A percentile compares a stretch with the other conserved stretches of the same genome.
These are phyloP conservation scores for Scatophagus argus DNA, from an alignment of 2,113 vertebrate genomes.

Conservation along the genomic window DNA sequence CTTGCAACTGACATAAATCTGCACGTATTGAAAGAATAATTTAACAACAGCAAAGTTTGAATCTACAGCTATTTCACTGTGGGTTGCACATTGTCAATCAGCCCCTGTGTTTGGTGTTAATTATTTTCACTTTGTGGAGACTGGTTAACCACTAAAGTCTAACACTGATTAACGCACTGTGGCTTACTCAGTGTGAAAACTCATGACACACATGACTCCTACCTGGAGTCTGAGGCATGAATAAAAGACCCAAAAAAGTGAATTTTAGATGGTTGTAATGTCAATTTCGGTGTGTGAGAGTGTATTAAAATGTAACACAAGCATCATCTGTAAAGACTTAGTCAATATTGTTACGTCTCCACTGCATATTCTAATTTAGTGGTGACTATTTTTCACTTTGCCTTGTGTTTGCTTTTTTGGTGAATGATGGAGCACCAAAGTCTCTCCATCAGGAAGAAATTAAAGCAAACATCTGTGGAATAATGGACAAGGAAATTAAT, in stretches of 20 bases:
- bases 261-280: neutral
- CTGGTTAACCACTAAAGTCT: slow-evolving; percentile 72
- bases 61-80: slow-evolving; percentile 39
- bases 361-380: slow-evolving; percentile 62
- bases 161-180: slow-evolving; percentile 81
- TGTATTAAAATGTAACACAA: slow-evolving; percentile 27
- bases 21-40: slow-evolving; percentile 8
- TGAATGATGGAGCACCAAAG: slow-evolving; percentile 70
- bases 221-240: slow-evolving; percentile 11
- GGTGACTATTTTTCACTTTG: slow-evolving; percentile 49
- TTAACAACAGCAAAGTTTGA: slow-evolving; percentile 28
- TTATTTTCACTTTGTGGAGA: slow-evolving; percentile 76
- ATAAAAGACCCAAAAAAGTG: slow-evolving; percentile 3
- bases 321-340: slow-evolving; percentile 3
- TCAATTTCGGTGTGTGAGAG: slow-evolving; percentile 9
- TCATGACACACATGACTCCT: slow-evolving; percentile 9
- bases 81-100: slow-evolving; percentile 65
- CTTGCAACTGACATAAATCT: slow-evolving; percentile 66
- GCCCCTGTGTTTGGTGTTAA: slow-evolving; percentile 77
- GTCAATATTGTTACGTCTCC: slow-evolving; percentile 26
- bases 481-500: slow-evolving; percentile 81
- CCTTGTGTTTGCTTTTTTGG: slow-evolving; percentile 63
- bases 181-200: slow-evolving; percentile 51
- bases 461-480: slow-evolving; percentile 84
- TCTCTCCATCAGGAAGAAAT: slow-evolving; percentile 79